phyloP scores from a whole-genome alignment of 2,113 vertebrate species.

The Vombatus ursinus region DNA sequence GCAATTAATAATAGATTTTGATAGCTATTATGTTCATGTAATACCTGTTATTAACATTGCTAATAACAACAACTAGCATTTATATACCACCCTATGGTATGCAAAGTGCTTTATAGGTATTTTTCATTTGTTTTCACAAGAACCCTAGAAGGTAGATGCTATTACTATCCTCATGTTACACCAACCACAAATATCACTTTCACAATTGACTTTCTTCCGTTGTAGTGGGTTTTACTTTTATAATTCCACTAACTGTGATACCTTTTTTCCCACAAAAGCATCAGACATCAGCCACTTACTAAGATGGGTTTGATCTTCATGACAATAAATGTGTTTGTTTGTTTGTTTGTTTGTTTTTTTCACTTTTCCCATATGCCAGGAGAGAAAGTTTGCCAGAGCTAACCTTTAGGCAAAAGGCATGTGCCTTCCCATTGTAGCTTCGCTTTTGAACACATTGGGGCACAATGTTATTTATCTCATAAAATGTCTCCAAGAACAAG shows the following conservation, averaged over 20 bases:
- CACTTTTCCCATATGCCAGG: not conserved
- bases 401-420: not conserved
- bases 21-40: too few relatives aligned
- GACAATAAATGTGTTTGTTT: not conserved
- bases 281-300: slow-evolving; percentile 10
- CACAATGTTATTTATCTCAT: slow-evolving; percentile 12
- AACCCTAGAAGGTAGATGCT: too few relatives aligned
- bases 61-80: too few relatives aligned
- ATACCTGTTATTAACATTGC: too few relatives aligned
- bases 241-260: not conserved
- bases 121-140: too few relatives aligned
- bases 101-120: too few relatives aligned
- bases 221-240: not conserved
- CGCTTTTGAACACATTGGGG: not conserved
- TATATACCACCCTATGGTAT: too few relatives aligned
- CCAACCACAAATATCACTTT: not conserved
- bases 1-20: too few relatives aligned
- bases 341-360: not conserved
- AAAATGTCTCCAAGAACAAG: slow-evolving; percentile 47
- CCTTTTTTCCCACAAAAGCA: not conserved
- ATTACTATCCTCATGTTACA: not conserved
- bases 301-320: slow-evolving; percentile 11
- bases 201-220: not conserved
- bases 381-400: not conserved
- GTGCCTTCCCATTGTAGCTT: not conserved